These are phyloP conservation scores for Addax nasomaculatus DNA, from an alignment of 2,113 vertebrate species.

Conservation along the genomic window DNA sequence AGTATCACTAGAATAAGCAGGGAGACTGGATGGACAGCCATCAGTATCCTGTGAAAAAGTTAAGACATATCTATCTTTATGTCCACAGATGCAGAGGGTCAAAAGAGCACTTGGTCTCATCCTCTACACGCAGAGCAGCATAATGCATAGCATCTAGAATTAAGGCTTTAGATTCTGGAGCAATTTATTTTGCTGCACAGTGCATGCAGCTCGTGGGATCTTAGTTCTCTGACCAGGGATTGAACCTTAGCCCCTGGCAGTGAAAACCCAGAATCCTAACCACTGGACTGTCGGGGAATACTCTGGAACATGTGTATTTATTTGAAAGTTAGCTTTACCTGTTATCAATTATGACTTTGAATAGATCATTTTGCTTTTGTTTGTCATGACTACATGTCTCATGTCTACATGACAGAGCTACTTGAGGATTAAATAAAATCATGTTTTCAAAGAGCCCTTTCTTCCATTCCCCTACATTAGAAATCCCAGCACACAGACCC, in stretches of 20 bases:
- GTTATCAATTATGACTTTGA: constrained; percentile 25
- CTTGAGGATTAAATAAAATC: constrained; percentile 53
- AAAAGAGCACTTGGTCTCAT: neutral
- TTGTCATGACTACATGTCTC: neutral
- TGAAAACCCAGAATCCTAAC: neutral
- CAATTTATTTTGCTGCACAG: neutral
- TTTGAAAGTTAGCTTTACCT: neutral
- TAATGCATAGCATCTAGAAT: neutral
- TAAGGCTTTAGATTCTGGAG: neutral
- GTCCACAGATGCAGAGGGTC: neutral
- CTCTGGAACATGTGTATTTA: neutral
- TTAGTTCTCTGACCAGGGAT: neutral
- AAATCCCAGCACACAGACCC: neutral
- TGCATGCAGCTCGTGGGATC: neutral
- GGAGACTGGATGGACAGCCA: neutral
- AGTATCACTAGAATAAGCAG: neutral
- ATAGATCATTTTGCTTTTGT: constrained; percentile 8
- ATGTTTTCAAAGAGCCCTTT: neutral
- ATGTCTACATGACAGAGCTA: neutral
- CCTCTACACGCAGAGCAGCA: neutral
- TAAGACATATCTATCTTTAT: neutral
- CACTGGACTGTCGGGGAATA: neutral
- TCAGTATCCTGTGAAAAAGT: neutral
- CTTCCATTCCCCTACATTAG: neutral
- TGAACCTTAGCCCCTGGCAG: neutral